A percentile compares a stretch with the other conserved stretches of the same genome.
phyloP scores from a whole-genome alignment of 2,113 vertebrate species.

The Ailurus styani region DNA sequence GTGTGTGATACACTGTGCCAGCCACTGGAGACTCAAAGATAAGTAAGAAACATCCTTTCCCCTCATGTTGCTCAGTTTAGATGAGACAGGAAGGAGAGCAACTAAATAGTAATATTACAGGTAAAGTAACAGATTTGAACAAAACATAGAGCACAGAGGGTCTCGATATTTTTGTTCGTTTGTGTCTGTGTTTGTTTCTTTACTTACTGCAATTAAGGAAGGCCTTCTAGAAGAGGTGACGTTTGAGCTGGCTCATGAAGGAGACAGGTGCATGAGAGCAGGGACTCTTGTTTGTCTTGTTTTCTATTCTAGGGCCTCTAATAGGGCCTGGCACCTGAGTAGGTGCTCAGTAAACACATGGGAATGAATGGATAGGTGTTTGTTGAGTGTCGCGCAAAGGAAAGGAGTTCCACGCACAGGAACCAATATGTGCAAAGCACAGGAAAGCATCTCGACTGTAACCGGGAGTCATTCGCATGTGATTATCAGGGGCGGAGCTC shows the following conservation, averaged over 20 bases:
- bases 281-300: background rate
- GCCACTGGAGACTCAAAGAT: background rate
- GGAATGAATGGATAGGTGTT: background rate
- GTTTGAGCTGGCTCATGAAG: background rate
- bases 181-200: background rate
- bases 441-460: background rate
- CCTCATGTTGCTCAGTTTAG: background rate
- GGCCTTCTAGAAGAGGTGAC: background rate
- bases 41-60: conserved; percentile 5
- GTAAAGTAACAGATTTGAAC: background rate
- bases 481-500: background rate
- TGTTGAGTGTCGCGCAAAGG: background rate
- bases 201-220: background rate
- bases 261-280: background rate
- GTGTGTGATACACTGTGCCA: background rate
- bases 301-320: background rate
- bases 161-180: background rate
- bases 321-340: background rate
- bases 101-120: background rate
- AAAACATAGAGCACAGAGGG: background rate
- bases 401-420: background rate
- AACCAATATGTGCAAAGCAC: background rate
- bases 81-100: conserved; percentile 8
- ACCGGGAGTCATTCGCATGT: background rate
- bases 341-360: background rate